phyloP scores from a whole-genome alignment of 2,888 invertebrate genomes.

The Dryomyza anilis region DNA sequence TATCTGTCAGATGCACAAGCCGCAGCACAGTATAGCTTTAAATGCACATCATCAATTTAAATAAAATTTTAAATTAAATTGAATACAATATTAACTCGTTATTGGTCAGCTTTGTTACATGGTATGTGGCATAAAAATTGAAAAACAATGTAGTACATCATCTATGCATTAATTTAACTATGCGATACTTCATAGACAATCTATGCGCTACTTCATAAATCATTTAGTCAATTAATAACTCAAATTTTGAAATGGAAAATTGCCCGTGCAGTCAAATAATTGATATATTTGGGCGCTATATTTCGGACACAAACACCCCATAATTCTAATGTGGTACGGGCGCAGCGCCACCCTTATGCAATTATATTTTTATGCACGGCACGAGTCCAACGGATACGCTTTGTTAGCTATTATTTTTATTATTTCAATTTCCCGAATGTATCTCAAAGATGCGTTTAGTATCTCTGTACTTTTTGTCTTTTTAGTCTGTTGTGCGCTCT shows the following conservation, averaged over 20 bases:
- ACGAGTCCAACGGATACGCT: not conserved
- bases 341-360: not conserved
- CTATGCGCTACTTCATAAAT: too few relatives aligned
- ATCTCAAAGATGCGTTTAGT: not conserved
- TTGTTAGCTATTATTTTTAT: not conserved
- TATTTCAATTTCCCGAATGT: not conserved
- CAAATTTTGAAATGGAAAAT: not conserved
- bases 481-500: not conserved
- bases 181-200: too few relatives aligned
- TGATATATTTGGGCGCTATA: not conserved
- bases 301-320: not conserved
- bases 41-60: too few relatives aligned
- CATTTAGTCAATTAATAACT: not conserved
- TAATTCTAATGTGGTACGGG: not conserved
- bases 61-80: too few relatives aligned
- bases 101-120: too few relatives aligned
- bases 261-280: not conserved
- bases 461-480: not conserved
- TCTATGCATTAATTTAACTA: too few relatives aligned
- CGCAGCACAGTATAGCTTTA: too few relatives aligned
- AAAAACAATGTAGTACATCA: too few relatives aligned
- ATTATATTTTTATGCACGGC: slow-evolving; percentile 2
- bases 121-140: too few relatives aligned
- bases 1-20: too few relatives aligned
- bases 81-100: too few relatives aligned